Conservation (phyloP, 2,888 invertebrate genomes). For the Macaria notata region DNA sequence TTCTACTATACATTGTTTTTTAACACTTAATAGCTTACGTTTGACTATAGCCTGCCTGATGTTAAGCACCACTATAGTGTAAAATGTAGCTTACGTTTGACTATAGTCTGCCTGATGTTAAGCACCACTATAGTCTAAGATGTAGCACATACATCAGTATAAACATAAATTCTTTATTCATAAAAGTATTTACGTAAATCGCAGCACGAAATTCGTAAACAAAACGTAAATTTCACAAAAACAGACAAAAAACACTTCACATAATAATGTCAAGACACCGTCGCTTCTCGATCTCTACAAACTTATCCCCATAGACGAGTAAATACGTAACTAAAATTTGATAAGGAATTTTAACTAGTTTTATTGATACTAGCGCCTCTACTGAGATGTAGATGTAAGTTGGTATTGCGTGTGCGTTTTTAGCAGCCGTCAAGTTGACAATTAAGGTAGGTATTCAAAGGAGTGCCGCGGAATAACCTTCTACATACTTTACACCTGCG, state of each 20-base stretch:
- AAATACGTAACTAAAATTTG: not conserved
- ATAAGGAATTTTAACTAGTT: not conserved
- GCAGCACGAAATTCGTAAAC: constrained; percentile 6
- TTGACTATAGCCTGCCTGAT: no score
- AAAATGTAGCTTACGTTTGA: no score
- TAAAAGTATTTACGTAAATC: not conserved
- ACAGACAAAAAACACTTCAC: constrained; percentile 12
- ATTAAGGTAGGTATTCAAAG: constrained; percentile 22
- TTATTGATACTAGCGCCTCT: not conserved
- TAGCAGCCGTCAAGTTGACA: constrained; percentile 16
- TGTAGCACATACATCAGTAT: no score
- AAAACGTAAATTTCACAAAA: constrained; percentile 14
- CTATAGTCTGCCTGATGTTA: no score
- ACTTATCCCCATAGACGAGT: not conserved
- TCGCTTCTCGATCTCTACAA: not conserved
- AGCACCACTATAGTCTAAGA: no score
- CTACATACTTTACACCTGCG: constrained; percentile 6
- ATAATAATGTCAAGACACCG: constrained; percentile 20
- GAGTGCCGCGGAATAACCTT: constrained; percentile 21
- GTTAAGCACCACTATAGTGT: no score
- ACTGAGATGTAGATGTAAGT: not conserved
- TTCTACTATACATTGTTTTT: no score
- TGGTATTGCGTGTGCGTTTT: constrained; percentile 6
- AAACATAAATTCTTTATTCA: not conserved
- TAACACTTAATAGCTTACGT: no score